These are phyloP conservation scores for Anagrus nilaparvatae DNA, from an alignment of 1,140 invertebrate genomes.

Conservation along the genomic window DNA sequence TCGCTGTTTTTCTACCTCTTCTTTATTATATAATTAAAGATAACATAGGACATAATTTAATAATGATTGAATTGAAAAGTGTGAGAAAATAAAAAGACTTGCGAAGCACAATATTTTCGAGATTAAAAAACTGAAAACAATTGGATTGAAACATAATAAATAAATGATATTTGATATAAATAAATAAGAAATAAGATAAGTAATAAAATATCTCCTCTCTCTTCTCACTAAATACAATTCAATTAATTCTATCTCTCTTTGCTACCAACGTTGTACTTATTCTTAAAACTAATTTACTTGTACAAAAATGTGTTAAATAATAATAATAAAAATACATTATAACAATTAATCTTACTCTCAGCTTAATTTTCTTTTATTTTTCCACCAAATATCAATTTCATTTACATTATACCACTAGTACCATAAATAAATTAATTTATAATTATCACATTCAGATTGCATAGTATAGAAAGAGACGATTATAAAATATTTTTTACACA, in stretches of 20 bases:
- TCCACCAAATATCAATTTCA: too few species aligned
- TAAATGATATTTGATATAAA: constrained; percentile 31
- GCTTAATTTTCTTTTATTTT: too few species aligned
- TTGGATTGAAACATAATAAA: constrained; percentile 24
- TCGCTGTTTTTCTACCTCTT: constrained; percentile 41
- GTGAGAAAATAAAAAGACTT: constrained; percentile 19
- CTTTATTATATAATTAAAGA: constrained; percentile 20
- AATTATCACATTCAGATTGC: too few species aligned
- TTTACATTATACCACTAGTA: too few species aligned
- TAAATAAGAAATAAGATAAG: constrained; percentile 29
- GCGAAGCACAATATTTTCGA: constrained; percentile 16
- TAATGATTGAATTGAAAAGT: constrained; percentile 13
- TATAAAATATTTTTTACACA: too few species aligned
- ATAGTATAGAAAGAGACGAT: too few species aligned
- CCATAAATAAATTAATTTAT: too few species aligned
- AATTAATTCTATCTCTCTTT: constrained; percentile 44
- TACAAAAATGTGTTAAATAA: constrained; percentile 45
- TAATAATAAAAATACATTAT: constrained; percentile 39
- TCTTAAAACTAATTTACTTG: constrained; percentile 45
- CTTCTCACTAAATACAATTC: constrained; percentile 38
- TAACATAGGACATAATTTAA: constrained; percentile 17
- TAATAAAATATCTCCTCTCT: constrained; percentile 36
- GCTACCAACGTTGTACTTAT: constrained; percentile 47
- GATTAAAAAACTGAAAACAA: constrained; percentile 10
- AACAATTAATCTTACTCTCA: too few species aligned